phyloP scores from a whole-genome alignment of 2,888 invertebrate species.

The Dolomedes plantarius region DNA sequence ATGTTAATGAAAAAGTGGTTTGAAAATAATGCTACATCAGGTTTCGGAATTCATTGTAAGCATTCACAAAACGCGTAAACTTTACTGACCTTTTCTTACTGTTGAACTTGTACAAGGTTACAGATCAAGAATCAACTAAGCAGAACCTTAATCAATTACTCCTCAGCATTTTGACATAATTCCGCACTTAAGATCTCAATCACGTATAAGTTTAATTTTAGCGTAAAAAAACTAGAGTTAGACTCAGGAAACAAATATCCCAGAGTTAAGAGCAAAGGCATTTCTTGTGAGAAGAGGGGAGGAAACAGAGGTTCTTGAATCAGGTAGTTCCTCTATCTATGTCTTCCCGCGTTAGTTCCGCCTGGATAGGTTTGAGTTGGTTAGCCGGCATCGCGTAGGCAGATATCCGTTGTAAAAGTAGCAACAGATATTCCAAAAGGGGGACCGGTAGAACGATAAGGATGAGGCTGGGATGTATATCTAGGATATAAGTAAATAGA shows the following conservation, averaged over 20 bases:
- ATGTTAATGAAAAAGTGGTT: no score
- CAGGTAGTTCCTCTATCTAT: not conserved
- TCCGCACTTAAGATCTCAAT: not conserved
- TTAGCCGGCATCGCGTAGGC: not conserved
- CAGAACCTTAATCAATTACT: not conserved
- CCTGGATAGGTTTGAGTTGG: constrained; percentile 3
- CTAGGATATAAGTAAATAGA: not conserved
- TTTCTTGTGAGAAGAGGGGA: not conserved
- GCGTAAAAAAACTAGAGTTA: not conserved
- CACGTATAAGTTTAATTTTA: not conserved
- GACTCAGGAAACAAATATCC: not conserved
- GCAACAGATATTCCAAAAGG: not conserved
- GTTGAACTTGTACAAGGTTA: no score
- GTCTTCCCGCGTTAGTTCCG: constrained; percentile 48
- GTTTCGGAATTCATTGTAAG: no score
- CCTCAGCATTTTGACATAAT: not conserved
- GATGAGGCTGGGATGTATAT: not conserved
- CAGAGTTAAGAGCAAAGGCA: not conserved
- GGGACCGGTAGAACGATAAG: not conserved
- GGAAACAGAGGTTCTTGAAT: not conserved
- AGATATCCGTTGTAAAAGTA: constrained; percentile 1
- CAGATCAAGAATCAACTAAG: no score
- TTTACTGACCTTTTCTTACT: no score
- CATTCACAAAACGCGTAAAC: no score
- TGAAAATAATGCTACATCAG: no score